These are phyloP conservation scores for Crotophaga sulcirostris DNA, from an alignment of 2,113 vertebrate species.

Conservation along the genomic window DNA sequence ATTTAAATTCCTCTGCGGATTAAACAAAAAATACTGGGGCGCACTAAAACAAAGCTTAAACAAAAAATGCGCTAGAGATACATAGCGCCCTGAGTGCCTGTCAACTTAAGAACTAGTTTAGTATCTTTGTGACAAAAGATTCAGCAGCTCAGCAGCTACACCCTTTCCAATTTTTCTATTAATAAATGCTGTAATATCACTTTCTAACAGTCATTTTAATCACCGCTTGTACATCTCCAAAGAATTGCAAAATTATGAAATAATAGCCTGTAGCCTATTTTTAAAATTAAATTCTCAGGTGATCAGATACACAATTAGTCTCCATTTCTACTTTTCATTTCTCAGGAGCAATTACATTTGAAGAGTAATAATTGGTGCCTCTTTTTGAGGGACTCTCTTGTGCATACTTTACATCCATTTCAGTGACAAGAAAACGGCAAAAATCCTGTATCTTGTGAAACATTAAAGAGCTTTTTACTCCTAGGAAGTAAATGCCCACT, in stretches of 20 bases:
- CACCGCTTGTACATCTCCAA: conserved; percentile 37
- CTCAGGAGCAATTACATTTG: conserved; percentile 52
- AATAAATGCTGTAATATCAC: conserved; percentile 27
- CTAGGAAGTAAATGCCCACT: not conserved
- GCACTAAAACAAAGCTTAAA: not conserved
- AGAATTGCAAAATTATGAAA: conserved; percentile 56
- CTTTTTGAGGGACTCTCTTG: conserved; percentile 32
- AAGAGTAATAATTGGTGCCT: conserved; percentile 48
- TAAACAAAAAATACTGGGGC: not conserved
- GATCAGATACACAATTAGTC: conserved; percentile 56
- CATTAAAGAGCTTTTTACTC: not conserved
- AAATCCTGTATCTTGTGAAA: not conserved
- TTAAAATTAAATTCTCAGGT: conserved; percentile 61
- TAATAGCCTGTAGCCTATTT: conserved; percentile 59
- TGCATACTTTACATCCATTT: conserved; percentile 26
- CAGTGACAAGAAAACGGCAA: not conserved
- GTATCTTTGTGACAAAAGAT: not conserved
- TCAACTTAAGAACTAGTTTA: not conserved
- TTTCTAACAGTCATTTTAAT: conserved; percentile 55
- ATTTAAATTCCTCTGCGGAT: not conserved
- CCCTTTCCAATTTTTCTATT: conserved; percentile 29
- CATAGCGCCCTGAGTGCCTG: not conserved
- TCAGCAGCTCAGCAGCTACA: not conserved
- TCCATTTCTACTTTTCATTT: conserved; percentile 45
- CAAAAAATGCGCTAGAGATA: not conserved